Conservation (phyloP, 92 coral and sea anemone genomes). For the Epizoanthus rinbou region DNA sequence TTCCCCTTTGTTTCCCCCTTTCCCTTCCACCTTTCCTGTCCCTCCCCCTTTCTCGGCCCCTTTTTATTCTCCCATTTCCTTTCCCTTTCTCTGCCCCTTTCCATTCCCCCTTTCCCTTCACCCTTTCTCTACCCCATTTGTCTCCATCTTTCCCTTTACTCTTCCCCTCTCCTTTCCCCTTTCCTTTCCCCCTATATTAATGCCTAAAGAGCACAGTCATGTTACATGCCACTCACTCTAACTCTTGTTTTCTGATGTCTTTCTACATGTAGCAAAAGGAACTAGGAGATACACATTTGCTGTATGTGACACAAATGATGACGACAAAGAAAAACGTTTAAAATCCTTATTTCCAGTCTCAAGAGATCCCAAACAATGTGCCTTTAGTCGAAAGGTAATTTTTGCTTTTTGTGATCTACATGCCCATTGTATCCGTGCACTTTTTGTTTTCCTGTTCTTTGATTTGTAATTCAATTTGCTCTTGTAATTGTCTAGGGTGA, state of each 20-base stretch:
- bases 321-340: constrained; percentile 36
- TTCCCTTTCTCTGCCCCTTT: no score
- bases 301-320: constrained; percentile 48
- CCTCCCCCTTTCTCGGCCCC: no score
- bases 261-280: constrained; percentile 11
- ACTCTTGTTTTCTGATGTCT: not conserved
- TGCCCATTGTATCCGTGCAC: not conserved
- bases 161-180: no score
- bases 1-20: no score
- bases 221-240: no score
- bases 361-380: constrained; percentile 50
- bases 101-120: no score
- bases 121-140: no score
- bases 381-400: constrained; percentile 64
- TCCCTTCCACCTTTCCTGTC: no score
- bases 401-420: not conserved
- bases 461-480: not conserved
- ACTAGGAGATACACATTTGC: constrained; percentile 8
- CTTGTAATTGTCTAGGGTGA: constrained; percentile 21
- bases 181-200: no score
- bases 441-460: no score
- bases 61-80: no score
- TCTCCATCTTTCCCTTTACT: no score
- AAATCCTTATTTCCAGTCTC: constrained; percentile 43
- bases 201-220: not conserved